These are phyloP conservation scores for Astreopora myriophthalma DNA, from an alignment of 64 coral and sea anemone genomes.

Conservation along the genomic window DNA sequence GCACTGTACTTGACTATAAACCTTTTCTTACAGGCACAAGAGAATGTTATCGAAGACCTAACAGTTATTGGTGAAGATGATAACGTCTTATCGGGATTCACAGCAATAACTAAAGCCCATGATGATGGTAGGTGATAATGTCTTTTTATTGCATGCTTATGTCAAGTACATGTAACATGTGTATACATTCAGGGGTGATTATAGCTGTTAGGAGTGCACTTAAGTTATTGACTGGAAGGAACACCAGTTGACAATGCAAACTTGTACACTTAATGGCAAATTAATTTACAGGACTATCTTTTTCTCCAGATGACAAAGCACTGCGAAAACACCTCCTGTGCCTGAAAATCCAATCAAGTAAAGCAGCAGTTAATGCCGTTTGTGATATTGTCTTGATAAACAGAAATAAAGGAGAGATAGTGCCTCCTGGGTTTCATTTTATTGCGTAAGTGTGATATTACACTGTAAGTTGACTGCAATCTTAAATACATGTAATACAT, in stretches of 20 bases:
- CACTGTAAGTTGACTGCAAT: neutral
- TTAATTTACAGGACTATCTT: neutral
- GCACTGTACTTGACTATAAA: too few relatives aligned
- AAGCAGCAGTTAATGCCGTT: slow-evolving; percentile 62
- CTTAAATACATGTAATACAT: too few relatives aligned
- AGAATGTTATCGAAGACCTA: slow-evolving; percentile 76
- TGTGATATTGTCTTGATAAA: slow-evolving; percentile 88
- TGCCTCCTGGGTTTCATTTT: slow-evolving; percentile 78
- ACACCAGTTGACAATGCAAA: neutral
- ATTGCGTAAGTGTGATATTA: slow-evolving; percentile 61
- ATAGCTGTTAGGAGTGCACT: neutral
- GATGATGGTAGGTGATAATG: slow-evolving; percentile 76
- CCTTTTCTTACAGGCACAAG: slow-evolving; percentile 40
- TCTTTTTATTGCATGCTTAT: neutral
- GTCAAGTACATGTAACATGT: neutral
- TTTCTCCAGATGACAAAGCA: slow-evolving; percentile 77
- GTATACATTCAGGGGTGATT: neutral
- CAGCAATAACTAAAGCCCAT: slow-evolving; percentile 70
- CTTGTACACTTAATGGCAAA: neutral
- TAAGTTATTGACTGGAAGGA: too few relatives aligned
- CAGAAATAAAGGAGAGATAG: slow-evolving; percentile 77
- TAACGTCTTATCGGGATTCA: slow-evolving; percentile 59
- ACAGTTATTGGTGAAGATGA: slow-evolving; percentile 84
- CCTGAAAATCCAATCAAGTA: slow-evolving; percentile 71
- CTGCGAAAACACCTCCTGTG: slow-evolving; percentile 82